Evolutionary conservation across 1,140 invertebrate species (phyloP), one percentile per base, ranked within the genome.

Genomic region (Hormaphis cornu): DNA sequence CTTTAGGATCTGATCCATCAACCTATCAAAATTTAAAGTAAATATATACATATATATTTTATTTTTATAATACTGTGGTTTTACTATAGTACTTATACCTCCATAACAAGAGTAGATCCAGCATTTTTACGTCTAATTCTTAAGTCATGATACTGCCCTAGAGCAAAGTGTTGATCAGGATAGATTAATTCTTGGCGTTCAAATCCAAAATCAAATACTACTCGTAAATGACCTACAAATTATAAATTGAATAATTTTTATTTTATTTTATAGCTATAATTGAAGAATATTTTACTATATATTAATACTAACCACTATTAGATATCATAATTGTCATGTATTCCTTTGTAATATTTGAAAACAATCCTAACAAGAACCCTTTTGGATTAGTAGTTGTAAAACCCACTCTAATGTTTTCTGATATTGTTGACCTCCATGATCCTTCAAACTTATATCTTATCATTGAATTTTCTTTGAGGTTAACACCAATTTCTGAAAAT

Each of bases 141-240:
- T 9, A 97, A 85, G 77, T 97, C 93, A 77, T 98, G 96, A 77
- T 93, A 95, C 76, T 98, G 95, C 2, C 93, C 94, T 16, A 95
- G 82, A 4, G 89, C 89, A 77, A 97, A 95, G 78, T 93, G 87
- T 75, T 94, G 91, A 22, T 87, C 84, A 24, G 87, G 87, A 76
- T 91, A 96, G 73, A 96, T 92, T 8, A 95, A 84, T 81, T 98
- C 95, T 76, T 93, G 93, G 53, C 94, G 81, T 81, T 97, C 93
- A 78, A 97, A 97, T 4, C 95, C 95, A 80, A 97, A 97, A 80
- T 98, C 94, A 78, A 98, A 95, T 5, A 95, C 89, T 18, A 97
- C 87, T 16, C 93, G 84, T 52, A 98, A 83, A 76, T 93, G 88
- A 54, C 94, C 90, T 88, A 74, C 24, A 76, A 76, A 72, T 28